These are phyloP conservation scores for Schizopygopsis pylzovi DNA, from an alignment of 2,797 vertebrate species.

Conservation along the genomic window DNA sequence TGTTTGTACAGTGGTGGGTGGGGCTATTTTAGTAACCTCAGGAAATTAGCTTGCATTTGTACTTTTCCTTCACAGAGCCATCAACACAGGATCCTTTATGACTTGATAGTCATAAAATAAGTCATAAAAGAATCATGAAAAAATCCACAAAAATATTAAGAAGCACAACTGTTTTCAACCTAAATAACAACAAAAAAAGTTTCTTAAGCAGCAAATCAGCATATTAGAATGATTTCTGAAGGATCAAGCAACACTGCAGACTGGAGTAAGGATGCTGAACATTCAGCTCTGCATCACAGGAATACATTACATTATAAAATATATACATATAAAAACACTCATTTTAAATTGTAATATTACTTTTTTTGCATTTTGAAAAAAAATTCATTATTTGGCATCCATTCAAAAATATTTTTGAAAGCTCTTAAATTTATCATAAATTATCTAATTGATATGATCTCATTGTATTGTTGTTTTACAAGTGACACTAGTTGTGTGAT, in stretches of 20 bases:
- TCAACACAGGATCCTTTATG: neutral
- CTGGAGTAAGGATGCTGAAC: neutral
- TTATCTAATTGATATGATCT: no score
- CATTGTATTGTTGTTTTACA: neutral
- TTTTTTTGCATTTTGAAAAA: neutral
- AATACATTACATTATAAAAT: neutral
- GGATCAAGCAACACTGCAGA: neutral
- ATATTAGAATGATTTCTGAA: conserved; percentile 9
- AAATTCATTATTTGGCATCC: neutral
- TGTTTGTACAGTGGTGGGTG: conserved; percentile 8
- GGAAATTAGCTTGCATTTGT: conserved; percentile 47
- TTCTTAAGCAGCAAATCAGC: neutral
- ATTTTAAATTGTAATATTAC: neutral
- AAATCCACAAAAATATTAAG: no score
- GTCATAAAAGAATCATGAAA: neutral
- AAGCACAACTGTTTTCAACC: neutral
- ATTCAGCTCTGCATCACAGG: neutral
- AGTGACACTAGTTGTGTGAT: neutral
- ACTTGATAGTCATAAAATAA: neutral
- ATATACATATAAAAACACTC: neutral
- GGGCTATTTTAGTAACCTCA: conserved; percentile 4
- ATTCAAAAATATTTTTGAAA: neutral
- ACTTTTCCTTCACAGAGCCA: neutral
- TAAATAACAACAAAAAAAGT: neutral
- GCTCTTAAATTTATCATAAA: neutral